phyloP scores from a whole-genome alignment of 2,113 vertebrate species.

The Microtus pennsylvanicus region DNA sequence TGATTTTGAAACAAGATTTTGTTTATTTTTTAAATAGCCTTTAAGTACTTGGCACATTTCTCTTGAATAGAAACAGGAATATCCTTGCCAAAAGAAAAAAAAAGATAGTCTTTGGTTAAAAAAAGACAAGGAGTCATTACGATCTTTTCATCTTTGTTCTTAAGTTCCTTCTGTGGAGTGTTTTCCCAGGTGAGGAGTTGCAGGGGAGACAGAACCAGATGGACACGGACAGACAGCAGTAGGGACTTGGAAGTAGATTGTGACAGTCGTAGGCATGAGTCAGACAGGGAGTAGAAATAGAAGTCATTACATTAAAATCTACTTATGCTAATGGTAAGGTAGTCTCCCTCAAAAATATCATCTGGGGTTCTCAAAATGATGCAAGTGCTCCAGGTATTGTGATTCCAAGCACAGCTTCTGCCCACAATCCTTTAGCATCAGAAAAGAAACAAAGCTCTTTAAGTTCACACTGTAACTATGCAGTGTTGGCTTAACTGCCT shows the following conservation, averaged over 20 bases:
- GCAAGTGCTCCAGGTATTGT: slow-evolving; percentile 68
- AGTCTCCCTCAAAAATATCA: slow-evolving; percentile 68
- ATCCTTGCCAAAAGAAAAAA: background rate
- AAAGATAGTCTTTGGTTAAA: slow-evolving; percentile 39
- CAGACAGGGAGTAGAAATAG: slow-evolving; percentile 70
- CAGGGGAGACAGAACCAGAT: too few species aligned
- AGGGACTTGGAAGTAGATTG: slow-evolving; percentile 64
- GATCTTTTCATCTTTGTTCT: slow-evolving; percentile 61
- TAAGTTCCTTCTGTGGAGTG: slow-evolving; percentile 23
- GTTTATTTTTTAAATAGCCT: slow-evolving; percentile 65
- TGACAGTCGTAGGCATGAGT: slow-evolving; percentile 9
- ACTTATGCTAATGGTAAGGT: slow-evolving; percentile 66
- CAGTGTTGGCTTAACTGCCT: slow-evolving; percentile 37
- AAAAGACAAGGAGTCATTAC: slow-evolving; percentile 46
- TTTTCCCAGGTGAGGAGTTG: slow-evolving; percentile 41
- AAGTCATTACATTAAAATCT: slow-evolving; percentile 63
- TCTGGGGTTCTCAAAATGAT: slow-evolving; percentile 71
- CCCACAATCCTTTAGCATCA: slow-evolving; percentile 55
- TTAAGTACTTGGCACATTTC: slow-evolving; percentile 56
- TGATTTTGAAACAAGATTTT: slow-evolving; percentile 68
- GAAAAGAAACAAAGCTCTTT: slow-evolving; percentile 54
- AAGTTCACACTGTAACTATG: slow-evolving; percentile 14
- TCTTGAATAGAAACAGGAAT: slow-evolving; percentile 62
- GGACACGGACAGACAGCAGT: background rate
- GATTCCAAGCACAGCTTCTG: slow-evolving; percentile 35